A percentile compares a stretch with the other conserved stretches of the same genome.
Conservation (phyloP, 2,113 vertebrate genomes). For the Trachemys scripta region DNA sequence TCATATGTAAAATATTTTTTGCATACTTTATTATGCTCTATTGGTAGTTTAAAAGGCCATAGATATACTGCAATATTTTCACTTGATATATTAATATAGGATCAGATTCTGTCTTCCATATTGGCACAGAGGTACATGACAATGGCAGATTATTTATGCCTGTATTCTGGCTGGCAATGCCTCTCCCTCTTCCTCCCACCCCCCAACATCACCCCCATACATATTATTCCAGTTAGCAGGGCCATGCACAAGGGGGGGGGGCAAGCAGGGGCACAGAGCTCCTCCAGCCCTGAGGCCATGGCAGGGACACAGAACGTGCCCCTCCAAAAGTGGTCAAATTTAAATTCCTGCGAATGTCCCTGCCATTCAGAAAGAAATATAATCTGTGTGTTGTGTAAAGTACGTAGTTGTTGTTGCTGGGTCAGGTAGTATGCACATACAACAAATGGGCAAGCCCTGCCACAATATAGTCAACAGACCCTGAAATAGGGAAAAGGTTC, state of each 20-base stretch:
- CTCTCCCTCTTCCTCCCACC: fast-evolving
- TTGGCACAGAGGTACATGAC: not conserved
- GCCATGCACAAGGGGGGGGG: no score
- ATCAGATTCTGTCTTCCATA: not conserved
- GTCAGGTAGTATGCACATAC: not conserved
- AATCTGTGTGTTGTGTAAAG: not conserved
- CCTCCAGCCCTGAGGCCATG: no score
- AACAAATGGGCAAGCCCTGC: not conserved
- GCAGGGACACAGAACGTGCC: no score
- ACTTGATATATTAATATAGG: not conserved
- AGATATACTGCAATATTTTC: not conserved
- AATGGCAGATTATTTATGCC: not conserved
- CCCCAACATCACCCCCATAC: not conserved
- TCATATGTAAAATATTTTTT: not conserved
- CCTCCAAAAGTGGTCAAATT: no score
- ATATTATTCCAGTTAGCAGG: not conserved
- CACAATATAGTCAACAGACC: not conserved
- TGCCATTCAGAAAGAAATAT: not conserved
- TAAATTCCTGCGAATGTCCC: not conserved
- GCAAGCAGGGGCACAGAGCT: no score
- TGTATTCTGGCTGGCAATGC: not conserved
- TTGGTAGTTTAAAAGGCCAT: not conserved
- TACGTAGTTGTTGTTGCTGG: conserved; percentile 1
- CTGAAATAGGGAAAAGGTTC: not conserved
- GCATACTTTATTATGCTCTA: not conserved